Conservation (phyloP, 2,113 vertebrate species). For the Platysternon megacephalum region DNA sequence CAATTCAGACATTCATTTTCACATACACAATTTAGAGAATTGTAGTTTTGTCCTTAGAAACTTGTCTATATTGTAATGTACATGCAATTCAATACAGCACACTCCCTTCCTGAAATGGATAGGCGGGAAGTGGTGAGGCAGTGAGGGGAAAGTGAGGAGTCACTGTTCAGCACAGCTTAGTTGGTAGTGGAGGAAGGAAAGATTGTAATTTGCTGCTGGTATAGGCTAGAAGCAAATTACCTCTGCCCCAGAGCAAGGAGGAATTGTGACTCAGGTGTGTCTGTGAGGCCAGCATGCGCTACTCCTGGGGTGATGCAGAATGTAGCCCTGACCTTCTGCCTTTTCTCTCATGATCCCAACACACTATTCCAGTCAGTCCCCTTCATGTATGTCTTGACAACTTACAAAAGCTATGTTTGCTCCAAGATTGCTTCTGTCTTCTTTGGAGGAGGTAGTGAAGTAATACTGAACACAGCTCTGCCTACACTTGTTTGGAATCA, state of each 20-base stretch:
- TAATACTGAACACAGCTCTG: not conserved
- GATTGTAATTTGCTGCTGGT: not conserved
- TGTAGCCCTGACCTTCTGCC: not conserved
- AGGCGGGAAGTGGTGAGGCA: slow-evolving; percentile 42
- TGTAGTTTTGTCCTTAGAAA: slow-evolving; percentile 44
- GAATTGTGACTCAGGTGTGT: not conserved
- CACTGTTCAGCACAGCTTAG: not conserved
- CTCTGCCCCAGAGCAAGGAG: not conserved
- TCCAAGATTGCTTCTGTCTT: not conserved
- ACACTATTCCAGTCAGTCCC: not conserved
- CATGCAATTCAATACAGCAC: slow-evolving; percentile 24
- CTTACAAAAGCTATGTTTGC: not conserved
- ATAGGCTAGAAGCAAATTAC: not conserved
- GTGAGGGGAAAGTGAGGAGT: not conserved
- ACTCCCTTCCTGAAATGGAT: not conserved
- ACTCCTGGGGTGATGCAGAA: not conserved
- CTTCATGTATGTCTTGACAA: not conserved
- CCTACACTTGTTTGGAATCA: slow-evolving; percentile 9
- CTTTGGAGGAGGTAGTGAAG: not conserved
- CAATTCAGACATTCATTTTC: slow-evolving; percentile 48
- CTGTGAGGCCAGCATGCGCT: not conserved
- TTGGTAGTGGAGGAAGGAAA: not conserved
- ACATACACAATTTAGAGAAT: slow-evolving; percentile 36
- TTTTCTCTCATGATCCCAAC: not conserved
- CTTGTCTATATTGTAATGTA: not conserved